Percentiles rank a stretch among this genome's conserved stretches.
These are phyloP conservation scores for Clarias laeviceps DNA, from an alignment of 2,797 vertebrate species.

Conservation along the genomic window DNA sequence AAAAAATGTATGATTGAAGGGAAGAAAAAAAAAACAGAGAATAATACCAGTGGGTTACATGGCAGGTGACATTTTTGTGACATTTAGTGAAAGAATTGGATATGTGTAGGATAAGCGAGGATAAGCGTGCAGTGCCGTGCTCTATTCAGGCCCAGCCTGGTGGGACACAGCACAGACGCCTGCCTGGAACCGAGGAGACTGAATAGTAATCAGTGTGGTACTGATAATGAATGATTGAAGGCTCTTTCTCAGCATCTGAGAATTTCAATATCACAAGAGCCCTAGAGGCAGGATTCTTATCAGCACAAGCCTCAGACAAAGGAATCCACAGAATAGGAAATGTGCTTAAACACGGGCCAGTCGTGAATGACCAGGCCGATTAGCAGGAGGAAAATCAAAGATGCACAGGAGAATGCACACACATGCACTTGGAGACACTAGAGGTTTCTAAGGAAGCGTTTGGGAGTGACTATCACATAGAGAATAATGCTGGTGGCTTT, in stretches of 20 bases:
- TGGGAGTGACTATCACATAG: conserved; percentile 27
- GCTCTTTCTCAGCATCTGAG: conserved; percentile 77
- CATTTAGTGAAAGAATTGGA: conserved; percentile 77
- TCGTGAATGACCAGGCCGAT: conserved; percentile 73
- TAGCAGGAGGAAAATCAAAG: conserved; percentile 73
- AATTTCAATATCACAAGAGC: conserved; percentile 83
- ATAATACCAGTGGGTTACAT: conserved; percentile 68
- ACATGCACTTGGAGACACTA: conserved; percentile 58
- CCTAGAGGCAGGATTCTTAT: conserved; percentile 83
- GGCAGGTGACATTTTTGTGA: conserved; percentile 81
- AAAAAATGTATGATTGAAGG: background rate
- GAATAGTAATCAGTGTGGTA: conserved; percentile 80
- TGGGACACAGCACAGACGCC: conserved; percentile 68
- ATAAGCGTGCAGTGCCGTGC: conserved; percentile 66
- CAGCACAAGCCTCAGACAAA: conserved; percentile 79
- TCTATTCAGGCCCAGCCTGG: conserved; percentile 71
- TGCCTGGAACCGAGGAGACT: conserved; percentile 72
- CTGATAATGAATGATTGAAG: conserved; percentile 83
- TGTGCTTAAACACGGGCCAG: conserved; percentile 77
- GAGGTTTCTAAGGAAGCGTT: conserved; percentile 59
- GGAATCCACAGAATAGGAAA: conserved; percentile 77
- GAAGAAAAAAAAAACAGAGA: conserved; percentile 48
- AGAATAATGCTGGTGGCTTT: conserved; percentile 38
- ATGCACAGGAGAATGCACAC: conserved; percentile 35
- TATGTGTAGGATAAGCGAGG: conserved; percentile 66